A percentile compares a stretch with the other conserved stretches of the same genome.
Evolutionary conservation across 2,797 vertebrate species (phyloP).

Genomic region (Sebastes cheni): DNA sequence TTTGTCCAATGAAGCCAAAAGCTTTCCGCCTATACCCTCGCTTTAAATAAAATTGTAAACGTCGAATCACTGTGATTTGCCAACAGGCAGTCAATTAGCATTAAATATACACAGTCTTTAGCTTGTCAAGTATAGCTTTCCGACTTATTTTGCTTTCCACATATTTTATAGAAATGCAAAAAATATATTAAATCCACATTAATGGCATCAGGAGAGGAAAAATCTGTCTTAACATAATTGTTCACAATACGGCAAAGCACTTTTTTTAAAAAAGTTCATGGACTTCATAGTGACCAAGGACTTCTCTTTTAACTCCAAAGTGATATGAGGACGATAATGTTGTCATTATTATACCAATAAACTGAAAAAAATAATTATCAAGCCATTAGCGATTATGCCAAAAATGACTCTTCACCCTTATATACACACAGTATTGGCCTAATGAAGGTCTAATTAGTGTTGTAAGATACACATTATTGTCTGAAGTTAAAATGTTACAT

Average conservation of each 20-base stretch:
- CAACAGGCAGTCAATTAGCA: constrained; percentile 11
- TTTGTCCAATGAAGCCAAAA: too few species aligned
- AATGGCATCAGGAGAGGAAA: background rate
- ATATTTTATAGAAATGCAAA: background rate
- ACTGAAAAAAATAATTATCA: background rate
- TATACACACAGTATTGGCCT: background rate
- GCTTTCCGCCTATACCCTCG: too few species aligned
- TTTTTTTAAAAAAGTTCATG: background rate
- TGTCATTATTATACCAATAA: background rate
- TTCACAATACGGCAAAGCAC: background rate
- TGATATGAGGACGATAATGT: background rate
- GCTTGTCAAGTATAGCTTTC: background rate
- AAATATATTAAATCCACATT: background rate
- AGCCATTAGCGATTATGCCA: background rate
- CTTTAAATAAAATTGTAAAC: background rate
- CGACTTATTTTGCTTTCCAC: background rate
- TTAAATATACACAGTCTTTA: background rate
- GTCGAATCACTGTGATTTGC: background rate
- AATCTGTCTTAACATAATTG: background rate
- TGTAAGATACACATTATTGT: background rate
- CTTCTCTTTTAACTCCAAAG: background rate
- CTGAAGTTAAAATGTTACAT: background rate
- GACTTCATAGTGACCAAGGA: background rate
- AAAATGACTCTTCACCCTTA: background rate
- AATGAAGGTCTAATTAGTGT: background rate